A percentile compares a stretch with the other conserved stretches of the same genome.
phyloP scores from a whole-genome alignment of 2,888 invertebrate species.

The Acleris laterana region DNA sequence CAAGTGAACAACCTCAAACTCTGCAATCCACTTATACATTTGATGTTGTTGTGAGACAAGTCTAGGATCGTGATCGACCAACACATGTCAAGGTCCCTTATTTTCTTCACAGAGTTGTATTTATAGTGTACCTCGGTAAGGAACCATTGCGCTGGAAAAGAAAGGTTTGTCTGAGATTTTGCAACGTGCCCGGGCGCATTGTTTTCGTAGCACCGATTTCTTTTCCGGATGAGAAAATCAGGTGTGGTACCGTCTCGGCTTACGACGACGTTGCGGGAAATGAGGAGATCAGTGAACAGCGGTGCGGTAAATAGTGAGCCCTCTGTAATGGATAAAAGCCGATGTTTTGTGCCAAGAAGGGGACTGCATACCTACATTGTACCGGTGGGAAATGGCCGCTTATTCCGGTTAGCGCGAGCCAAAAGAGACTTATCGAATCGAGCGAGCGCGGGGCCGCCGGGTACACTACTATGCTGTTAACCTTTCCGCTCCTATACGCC shows the following conservation, averaged over 20 bases:
- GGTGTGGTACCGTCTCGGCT: constrained; percentile 30
- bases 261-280: constrained; percentile 31
- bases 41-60: constrained; percentile 86
- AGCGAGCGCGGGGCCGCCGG: constrained; percentile 10
- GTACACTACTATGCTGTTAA: constrained; percentile 28
- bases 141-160: constrained; percentile 82
- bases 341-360: constrained; percentile 36
- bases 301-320: constrained; percentile 33
- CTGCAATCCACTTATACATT: constrained; percentile 79
- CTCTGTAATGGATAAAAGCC: constrained; percentile 32
- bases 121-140: constrained; percentile 86
- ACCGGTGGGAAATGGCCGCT: constrained; percentile 17
- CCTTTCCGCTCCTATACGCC: constrained; percentile 18
- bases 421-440: constrained; percentile 33
- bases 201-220: constrained; percentile 29
- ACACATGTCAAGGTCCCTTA: constrained; percentile 81
- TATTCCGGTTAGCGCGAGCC: constrained; percentile 24
- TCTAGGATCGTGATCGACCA: constrained; percentile 86
- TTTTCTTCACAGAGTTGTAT: constrained; percentile 80
- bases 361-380: constrained; percentile 27
- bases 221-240: constrained; percentile 34
- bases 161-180: constrained; percentile 1
- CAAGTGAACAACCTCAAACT: constrained; percentile 72
- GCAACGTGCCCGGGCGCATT: constrained; percentile 4
- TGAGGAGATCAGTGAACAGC: constrained; percentile 35